Evolutionary conservation across 2,113 vertebrate genomes (phyloP), one percentile per base, ranked within the genome.

Genomic region (Caracal caracal): DNA sequence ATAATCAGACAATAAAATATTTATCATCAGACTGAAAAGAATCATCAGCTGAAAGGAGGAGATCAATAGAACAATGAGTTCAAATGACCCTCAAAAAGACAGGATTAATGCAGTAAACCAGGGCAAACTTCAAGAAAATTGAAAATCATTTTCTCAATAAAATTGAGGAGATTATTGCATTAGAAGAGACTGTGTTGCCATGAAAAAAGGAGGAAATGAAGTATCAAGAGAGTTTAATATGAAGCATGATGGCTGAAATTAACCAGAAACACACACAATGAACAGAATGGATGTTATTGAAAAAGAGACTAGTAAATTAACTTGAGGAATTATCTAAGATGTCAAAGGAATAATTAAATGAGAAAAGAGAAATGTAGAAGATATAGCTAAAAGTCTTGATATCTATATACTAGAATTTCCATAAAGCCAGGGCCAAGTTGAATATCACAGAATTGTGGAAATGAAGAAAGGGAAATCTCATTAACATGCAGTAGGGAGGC

Each of bases 1-100:
- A 84, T 49, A 94, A 88, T 82, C 86, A 82, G 15, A 80, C 3
- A 94, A 76, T 76, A 51, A 90, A 94, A 65, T 95, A 93, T 76
- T 95, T 92, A 90, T 82, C 47, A 92, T 70, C 17, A 75, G 22
- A 84, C 22, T 76, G 63, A 70, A 90, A 83, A 90, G 40, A 83
- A 94, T 68, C 28, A 56, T 40, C 19, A 85, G 2, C 17, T 80
- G 17, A 80, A 70, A 91, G 37, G 13, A 78, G 3, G 5, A 7
- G 4, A 30, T 6, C 12, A 76, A 22, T 73, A 47, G n/a, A 66
- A 92, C 9, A 65, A 0, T 13, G 30, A 82, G 33, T 82, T 95
- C 63, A 93, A 95, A 75, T 28, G 16, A 75, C 30, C 12, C 15
- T 82, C 33, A 76, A 51, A 66, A 47, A 88, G 78, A 51, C 3